Evolutionary conservation across 1,140 invertebrate species (phyloP).

Genomic region (Pygmarrhopalites habei): DNA sequence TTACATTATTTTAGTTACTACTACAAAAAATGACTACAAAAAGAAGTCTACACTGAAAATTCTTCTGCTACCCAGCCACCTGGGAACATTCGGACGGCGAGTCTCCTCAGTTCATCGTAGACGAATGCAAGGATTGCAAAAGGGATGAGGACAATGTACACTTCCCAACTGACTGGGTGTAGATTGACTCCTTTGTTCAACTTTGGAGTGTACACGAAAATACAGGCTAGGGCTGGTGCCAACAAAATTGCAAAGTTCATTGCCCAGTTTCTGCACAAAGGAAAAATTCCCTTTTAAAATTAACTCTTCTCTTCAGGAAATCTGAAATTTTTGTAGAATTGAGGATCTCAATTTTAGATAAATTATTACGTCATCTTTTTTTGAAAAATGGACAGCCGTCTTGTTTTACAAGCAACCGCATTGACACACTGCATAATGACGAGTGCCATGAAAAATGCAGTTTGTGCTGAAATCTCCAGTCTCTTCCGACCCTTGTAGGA

Average conservation of each 20-base stretch:
- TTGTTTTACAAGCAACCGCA: constrained; percentile 32
- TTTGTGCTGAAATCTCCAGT: constrained; percentile 21
- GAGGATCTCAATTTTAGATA: neutral
- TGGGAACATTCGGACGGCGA: neutral
- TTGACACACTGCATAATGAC: constrained; percentile 29
- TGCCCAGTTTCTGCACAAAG: constrained; percentile 14
- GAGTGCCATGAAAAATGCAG: constrained; percentile 27
- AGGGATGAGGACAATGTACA: neutral
- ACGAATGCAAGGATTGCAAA: constrained; percentile 1
- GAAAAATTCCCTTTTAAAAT: neutral
- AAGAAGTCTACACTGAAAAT: constrained; percentile 5
- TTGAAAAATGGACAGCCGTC: constrained; percentile 30
- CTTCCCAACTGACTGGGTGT: neutral
- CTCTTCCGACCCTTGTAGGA: constrained; percentile 17
- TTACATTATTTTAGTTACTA: too few relatives aligned
- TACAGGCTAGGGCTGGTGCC: constrained; percentile 14
- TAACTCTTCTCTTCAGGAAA: neutral
- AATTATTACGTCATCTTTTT: constrained; percentile 31
- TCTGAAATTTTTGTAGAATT: neutral
- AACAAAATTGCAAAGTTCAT: constrained; percentile 30
- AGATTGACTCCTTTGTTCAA: constrained; percentile 26
- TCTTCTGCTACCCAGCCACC: constrained; percentile 1
- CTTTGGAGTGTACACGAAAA: constrained; percentile 29
- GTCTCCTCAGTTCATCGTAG: constrained; percentile 1
- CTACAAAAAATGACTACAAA: too few relatives aligned